A percentile compares a stretch with the other conserved stretches of the same genome.
These are phyloP conservation scores for Nycteola revayana DNA, from an alignment of 2,888 invertebrate genomes.

Conservation along the genomic window DNA sequence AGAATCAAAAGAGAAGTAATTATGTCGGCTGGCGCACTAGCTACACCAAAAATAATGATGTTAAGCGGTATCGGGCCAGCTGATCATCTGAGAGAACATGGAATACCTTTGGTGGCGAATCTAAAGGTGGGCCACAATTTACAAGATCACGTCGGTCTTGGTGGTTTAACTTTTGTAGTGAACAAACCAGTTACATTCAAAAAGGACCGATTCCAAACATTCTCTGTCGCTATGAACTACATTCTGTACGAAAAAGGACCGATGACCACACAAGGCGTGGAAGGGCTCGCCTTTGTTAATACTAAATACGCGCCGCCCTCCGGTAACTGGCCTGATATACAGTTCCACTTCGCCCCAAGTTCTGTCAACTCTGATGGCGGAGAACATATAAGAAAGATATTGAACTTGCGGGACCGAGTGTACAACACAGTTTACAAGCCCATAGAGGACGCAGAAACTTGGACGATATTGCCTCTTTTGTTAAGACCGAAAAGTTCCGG, in stretches of 20 bases:
- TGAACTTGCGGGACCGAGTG: slow-evolving; percentile 89
- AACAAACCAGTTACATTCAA: slow-evolving; percentile 91
- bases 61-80: slow-evolving; percentile 93
- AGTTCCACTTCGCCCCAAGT: slow-evolving; percentile 93
- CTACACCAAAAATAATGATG: slow-evolving; percentile 95
- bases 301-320: slow-evolving; percentile 91
- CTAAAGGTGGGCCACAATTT: slow-evolving; percentile 91
- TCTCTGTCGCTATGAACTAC: slow-evolving; percentile 90
- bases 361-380: slow-evolving; percentile 92
- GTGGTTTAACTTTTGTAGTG: slow-evolving; percentile 91
- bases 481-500: slow-evolving; percentile 94
- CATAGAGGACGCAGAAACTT: slow-evolving; percentile 88
- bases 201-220: slow-evolving; percentile 88
- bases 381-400: slow-evolving; percentile 88
- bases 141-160: slow-evolving; percentile 94
- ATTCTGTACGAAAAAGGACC: slow-evolving; percentile 91
- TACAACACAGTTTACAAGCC: slow-evolving; percentile 94
- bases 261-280: slow-evolving; percentile 92
- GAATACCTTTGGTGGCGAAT: slow-evolving; percentile 88
- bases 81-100: slow-evolving; percentile 86
- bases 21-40: slow-evolving; percentile 93
- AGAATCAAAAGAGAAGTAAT: slow-evolving; percentile 91
- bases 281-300: slow-evolving; percentile 93
- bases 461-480: slow-evolving; percentile 91
- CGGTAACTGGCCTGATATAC: slow-evolving; percentile 91